A percentile compares a stretch with the other conserved stretches of the same genome.
These are phyloP conservation scores for Automeris io DNA, from an alignment of 2,888 invertebrate species.

Conservation along the genomic window DNA sequence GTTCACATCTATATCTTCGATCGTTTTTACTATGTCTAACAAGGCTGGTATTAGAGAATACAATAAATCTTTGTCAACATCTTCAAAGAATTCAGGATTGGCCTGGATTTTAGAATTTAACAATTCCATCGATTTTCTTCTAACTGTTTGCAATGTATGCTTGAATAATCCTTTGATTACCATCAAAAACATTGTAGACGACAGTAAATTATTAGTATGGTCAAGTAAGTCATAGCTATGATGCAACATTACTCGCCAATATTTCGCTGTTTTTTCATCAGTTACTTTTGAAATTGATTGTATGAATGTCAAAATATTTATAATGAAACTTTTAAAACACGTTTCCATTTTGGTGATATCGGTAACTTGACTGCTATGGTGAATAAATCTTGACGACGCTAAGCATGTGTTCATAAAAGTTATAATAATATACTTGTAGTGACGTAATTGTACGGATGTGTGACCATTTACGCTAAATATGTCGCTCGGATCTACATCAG, in stretches of 20 bases:
- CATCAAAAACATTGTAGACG: conserved; percentile 86
- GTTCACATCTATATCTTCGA: conserved; percentile 52
- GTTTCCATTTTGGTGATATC: conserved; percentile 72
- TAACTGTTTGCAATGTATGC: conserved; percentile 83
- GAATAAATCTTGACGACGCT: conserved; percentile 82
- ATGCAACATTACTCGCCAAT: conserved; percentile 89
- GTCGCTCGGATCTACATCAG: conserved; percentile 53
- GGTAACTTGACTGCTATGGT: conserved; percentile 76
- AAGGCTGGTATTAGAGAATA: conserved; percentile 79
- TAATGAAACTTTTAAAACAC: conserved; percentile 82
- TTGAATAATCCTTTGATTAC: conserved; percentile 85
- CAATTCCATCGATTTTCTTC: conserved; percentile 89
- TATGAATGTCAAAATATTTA: conserved; percentile 81
- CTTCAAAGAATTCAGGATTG: conserved; percentile 77
- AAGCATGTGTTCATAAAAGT: conserved; percentile 84
- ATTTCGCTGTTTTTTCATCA: conserved; percentile 82
- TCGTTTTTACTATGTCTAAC: conserved; percentile 75
- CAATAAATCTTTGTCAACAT: conserved; percentile 69
- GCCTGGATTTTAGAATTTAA: conserved; percentile 88
- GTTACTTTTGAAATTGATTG: conserved; percentile 79
- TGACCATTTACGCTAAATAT: conserved; percentile 81
- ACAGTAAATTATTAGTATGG: conserved; percentile 86
- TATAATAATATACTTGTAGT: conserved; percentile 88
- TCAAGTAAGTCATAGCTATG: conserved; percentile 88
- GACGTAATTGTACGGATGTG: conserved; percentile 85